These are phyloP conservation scores for Balanococcus diminutus DNA, from an alignment of 2,888 invertebrate genomes.

Conservation along the genomic window DNA sequence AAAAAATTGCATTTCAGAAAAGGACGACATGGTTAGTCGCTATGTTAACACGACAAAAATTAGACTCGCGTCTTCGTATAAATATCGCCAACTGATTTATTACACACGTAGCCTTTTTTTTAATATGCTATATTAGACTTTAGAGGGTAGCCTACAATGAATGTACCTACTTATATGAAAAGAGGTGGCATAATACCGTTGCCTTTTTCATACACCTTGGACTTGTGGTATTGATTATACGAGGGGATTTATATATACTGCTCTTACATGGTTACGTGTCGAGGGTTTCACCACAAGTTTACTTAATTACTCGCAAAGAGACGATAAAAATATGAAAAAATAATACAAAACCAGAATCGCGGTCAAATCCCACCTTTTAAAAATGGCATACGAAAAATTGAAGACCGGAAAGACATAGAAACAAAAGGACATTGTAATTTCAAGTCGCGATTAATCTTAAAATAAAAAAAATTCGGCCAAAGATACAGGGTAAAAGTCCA, in stretches of 20 bases:
- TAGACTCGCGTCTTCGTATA: conserved; percentile 9
- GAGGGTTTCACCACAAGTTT: background rate
- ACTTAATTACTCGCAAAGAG: background rate
- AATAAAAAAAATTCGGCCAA: conserved; percentile 4
- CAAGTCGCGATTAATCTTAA: conserved; percentile 39
- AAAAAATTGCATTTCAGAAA: conserved; percentile 23
- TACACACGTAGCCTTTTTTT: background rate
- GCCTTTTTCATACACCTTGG: background rate
- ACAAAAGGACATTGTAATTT: conserved; percentile 20
- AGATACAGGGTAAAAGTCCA: conserved; percentile 1
- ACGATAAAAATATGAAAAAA: background rate
- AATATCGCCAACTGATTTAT: conserved; percentile 14
- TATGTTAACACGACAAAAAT: conserved; percentile 32
- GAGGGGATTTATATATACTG: background rate
- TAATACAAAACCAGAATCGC: background rate
- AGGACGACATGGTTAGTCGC: background rate
- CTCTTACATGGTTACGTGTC: background rate
- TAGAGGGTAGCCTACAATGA: background rate
- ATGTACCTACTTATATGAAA: background rate
- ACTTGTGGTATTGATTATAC: background rate
- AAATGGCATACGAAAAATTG: too few species aligned
- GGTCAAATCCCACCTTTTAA: too few species aligned
- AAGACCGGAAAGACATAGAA: background rate
- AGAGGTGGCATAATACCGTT: background rate
- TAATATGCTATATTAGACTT: too few species aligned